phyloP scores from a whole-genome alignment of 2,888 invertebrate species.

The Xanthorhoe designata region DNA sequence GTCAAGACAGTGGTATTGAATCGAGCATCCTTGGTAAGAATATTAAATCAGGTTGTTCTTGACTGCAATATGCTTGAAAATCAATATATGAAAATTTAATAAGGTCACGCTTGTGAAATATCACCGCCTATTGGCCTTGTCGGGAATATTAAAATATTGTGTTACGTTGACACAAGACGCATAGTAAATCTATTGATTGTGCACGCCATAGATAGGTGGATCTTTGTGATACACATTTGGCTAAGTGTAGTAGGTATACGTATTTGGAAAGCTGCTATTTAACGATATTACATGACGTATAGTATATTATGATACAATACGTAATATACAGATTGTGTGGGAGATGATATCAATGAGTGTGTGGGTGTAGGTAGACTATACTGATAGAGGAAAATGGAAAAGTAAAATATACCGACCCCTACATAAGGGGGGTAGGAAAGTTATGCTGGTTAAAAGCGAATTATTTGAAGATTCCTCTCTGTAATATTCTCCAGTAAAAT shows the following conservation, averaged over 20 bases:
- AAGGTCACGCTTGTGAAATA: background rate
- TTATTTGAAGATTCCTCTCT: too few species aligned
- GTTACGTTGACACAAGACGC: background rate
- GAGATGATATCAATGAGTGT: too few species aligned
- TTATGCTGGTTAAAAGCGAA: too few species aligned
- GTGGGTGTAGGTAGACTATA: too few species aligned
- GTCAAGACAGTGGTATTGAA: background rate
- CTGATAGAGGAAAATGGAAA: too few species aligned
- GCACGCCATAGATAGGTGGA: constrained; percentile 1
- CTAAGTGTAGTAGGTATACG: background rate
- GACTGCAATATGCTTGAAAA: constrained; percentile 2
- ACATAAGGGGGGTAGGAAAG: too few species aligned
- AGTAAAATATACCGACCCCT: too few species aligned
- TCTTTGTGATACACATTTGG: background rate
- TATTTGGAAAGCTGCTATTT: constrained; percentile 2
- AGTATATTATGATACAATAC: too few species aligned
- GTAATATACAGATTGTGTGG: too few species aligned
- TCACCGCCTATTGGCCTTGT: background rate
- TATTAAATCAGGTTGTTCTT: constrained; percentile 8
- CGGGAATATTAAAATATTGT: background rate
- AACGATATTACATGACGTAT: background rate
- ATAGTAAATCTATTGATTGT: background rate
- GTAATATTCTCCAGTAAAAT: too few species aligned
- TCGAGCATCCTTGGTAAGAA: constrained; percentile 7
- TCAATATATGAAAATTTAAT: background rate